Evolutionary conservation across 2,888 invertebrate genomes (phyloP).

Genomic region (Cryptus viduatorius): DNA sequence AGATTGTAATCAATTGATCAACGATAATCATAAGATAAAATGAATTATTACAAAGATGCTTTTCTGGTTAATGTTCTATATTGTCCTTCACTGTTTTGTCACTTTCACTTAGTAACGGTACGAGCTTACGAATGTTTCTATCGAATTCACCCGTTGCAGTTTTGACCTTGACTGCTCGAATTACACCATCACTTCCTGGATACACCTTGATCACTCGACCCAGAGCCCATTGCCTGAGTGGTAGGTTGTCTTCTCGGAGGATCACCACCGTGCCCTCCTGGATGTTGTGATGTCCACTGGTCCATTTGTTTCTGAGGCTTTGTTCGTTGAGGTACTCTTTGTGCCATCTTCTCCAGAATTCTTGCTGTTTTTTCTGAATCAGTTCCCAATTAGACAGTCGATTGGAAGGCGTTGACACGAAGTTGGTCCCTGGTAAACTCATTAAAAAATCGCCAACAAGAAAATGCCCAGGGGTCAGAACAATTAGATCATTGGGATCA

Average conservation of each 20-base stretch:
- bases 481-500: background rate
- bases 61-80: no score
- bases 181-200: constrained; percentile 1
- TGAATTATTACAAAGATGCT: no score
- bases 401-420: background rate
- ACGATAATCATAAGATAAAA: no score
- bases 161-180: background rate
- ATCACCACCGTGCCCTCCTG: background rate
- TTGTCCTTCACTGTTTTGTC: no score
- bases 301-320: background rate
- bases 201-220: constrained; percentile 12
- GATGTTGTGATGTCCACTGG: background rate
- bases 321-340: background rate
- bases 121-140: background rate
- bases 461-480: background rate
- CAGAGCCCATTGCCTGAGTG: constrained; percentile 4
- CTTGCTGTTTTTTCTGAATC: background rate
- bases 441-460: background rate
- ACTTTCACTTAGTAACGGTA: background rate
- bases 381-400: background rate
- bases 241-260: background rate
- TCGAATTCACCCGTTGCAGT: background rate
- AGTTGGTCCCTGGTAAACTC: background rate
- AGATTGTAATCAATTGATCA: no score
- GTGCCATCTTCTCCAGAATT: background rate